Conservation (phyloP, 2,113 vertebrate genomes). For the Anoplopoma fimbria region DNA sequence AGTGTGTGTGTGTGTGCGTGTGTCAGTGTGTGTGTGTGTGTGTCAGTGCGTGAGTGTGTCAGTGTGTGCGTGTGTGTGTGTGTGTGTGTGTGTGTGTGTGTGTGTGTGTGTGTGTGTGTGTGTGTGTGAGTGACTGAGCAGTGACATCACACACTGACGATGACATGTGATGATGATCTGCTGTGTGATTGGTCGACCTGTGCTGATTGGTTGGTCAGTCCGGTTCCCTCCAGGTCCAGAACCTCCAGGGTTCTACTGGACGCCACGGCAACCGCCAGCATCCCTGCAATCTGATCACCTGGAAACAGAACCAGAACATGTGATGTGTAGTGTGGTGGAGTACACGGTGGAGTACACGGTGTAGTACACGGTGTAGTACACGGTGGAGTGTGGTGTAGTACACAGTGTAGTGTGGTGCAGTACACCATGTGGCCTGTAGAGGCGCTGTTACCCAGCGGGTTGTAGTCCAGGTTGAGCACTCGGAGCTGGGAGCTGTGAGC, state of each 20-base stretch:
- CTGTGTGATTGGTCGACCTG: slow-evolving; percentile 84
- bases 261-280: slow-evolving; percentile 95
- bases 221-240: slow-evolving; percentile 95
- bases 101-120: too few relatives aligned
- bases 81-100: background rate
- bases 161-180: too few relatives aligned
- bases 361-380: background rate
- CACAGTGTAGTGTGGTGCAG: background rate
- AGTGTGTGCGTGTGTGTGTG: background rate
- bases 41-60: background rate
- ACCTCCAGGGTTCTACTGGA: slow-evolving; percentile 96
- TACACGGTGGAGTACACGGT: background rate
- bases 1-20: background rate
- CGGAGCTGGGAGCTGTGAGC: slow-evolving; percentile 97
- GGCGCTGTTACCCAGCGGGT: slow-evolving; percentile 87
- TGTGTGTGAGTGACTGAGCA: background rate
- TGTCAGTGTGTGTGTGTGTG: background rate
- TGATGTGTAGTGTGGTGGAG: background rate
- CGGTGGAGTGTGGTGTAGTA: background rate
- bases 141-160: background rate
- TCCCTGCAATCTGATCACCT: slow-evolving; percentile 96
- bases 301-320: slow-evolving; percentile 23
- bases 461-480: slow-evolving; percentile 97
- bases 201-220: slow-evolving; percentile 95
- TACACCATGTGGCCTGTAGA: too few relatives aligned